Evolutionary conservation across 2,113 vertebrate genomes (phyloP), one percentile per base, ranked within the genome.

Genomic region (Rhipidura dahli): DNA sequence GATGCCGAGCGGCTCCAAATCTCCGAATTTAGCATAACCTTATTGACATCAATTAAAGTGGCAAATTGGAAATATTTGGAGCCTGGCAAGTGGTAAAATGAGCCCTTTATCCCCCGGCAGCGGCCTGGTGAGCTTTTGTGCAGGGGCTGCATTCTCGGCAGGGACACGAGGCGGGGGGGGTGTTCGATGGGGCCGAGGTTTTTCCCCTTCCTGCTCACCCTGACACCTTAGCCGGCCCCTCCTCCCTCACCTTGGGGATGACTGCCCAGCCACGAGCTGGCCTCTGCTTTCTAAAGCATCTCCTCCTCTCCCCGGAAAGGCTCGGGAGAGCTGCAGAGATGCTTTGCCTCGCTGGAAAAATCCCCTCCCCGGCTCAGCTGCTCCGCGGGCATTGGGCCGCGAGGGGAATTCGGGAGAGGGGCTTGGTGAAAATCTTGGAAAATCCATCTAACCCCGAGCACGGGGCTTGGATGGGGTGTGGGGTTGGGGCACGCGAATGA

Each of bases 21-120:
- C 97, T 98, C 97, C 76, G 95, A 97, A 98, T 98, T 98, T 98
- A 98, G 97, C 97, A 97, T 98, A 98, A 98, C 97, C 98, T 98
- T 81, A 97, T 97, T 98, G 98, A 98, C 98, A 98, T 98, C 97
- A 98, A 98, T 98, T 98, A 98, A 97, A 97, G 96, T 97, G 94
- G 96, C 94, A 84, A 97, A 97, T 96, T 94, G 97, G 97, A 97
- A 97, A 97, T 98, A 97, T 97, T 98, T 91, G 95, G 88, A 89
- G 95, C 96, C 90, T 91, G 94, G 97, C 88, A 80, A 97, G 97
- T 94, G 97, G 97, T 97, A 97, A 97, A 97, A 96, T 78, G 91
- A 97, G 93, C 77, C 95, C 94, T 97, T 98, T 98, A 97, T 97
- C 69, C 78, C 78, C 81, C 42, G 61, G 57, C 94, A 94, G 89